phyloP scores from a whole-genome alignment of 2,797 vertebrate genomes.

The Ispidina lecontei region DNA sequence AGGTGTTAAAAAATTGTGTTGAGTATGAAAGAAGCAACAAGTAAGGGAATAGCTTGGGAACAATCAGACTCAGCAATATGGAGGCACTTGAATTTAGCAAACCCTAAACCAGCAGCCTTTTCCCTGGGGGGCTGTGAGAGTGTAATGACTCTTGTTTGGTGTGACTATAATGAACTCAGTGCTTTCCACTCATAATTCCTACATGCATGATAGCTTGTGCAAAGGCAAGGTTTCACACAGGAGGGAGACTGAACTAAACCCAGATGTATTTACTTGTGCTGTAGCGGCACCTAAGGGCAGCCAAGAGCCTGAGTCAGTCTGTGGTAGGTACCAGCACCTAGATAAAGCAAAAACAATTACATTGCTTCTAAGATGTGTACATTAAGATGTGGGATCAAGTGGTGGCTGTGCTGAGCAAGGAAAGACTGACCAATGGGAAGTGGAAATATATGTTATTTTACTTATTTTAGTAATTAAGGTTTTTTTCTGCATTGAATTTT shows the following conservation, averaged over 20 bases:
- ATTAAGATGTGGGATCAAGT: not conserved
- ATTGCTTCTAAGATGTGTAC: not conserved
- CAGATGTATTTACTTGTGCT: constrained; percentile 19
- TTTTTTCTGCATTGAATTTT: not conserved
- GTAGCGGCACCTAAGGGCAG: constrained; percentile 64
- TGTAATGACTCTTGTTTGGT: not conserved
- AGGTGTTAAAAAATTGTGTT: not conserved
- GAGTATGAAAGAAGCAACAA: not conserved
- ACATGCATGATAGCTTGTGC: not conserved
- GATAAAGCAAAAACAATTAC: not conserved
- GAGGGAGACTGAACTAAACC: not conserved
- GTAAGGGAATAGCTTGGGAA: not conserved
- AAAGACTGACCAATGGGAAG: not conserved
- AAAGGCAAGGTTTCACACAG: not conserved
- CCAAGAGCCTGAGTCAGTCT: not conserved
- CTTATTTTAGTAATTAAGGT: not conserved
- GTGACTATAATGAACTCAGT: not conserved
- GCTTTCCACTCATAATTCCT: not conserved
- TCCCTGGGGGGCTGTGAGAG: not conserved
- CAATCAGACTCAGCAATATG: not conserved
- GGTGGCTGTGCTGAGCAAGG: not conserved
- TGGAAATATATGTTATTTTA: not conserved
- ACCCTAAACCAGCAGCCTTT: accelerated
- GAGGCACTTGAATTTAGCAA: not conserved
- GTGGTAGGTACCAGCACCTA: not conserved